Conservation (phyloP, 2,797 vertebrate species). For the Pangasius sanitwongsei region DNA sequence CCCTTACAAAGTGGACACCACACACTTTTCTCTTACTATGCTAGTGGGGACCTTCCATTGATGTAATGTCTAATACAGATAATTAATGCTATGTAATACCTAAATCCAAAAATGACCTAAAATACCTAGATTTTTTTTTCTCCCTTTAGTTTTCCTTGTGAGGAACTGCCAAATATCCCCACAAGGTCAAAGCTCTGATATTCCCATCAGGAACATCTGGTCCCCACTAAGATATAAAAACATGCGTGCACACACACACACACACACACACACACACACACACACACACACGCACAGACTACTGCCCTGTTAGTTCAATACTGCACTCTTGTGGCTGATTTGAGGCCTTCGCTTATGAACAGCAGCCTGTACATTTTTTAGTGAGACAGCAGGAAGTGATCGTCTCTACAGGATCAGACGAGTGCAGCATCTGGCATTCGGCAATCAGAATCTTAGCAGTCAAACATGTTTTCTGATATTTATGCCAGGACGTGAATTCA, state of each 20-base stretch:
- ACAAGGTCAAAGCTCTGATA: neutral
- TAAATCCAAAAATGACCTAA: neutral
- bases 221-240: neutral
- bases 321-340: constrained; percentile 48
- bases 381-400: neutral
- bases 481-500: neutral
- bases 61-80: neutral
- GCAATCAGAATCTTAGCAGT: neutral
- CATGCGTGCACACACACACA: neutral
- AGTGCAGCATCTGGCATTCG: neutral
- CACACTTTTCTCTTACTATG: neutral
- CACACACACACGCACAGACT: neutral
- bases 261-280: neutral
- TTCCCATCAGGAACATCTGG: neutral
- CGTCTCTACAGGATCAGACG: neutral
- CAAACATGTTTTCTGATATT: neutral
- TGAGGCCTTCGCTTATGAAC: neutral
- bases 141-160: neutral
- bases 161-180: neutral
- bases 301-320: constrained; percentile 44
- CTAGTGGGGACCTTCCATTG: too few relatives aligned
- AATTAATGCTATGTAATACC: neutral
- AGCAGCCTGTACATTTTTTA: neutral
- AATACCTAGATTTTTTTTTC: neutral
- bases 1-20: neutral